Evolutionary conservation across 2,113 vertebrate genomes (phyloP).

Genomic region (Brevimyrus niger): DNA sequence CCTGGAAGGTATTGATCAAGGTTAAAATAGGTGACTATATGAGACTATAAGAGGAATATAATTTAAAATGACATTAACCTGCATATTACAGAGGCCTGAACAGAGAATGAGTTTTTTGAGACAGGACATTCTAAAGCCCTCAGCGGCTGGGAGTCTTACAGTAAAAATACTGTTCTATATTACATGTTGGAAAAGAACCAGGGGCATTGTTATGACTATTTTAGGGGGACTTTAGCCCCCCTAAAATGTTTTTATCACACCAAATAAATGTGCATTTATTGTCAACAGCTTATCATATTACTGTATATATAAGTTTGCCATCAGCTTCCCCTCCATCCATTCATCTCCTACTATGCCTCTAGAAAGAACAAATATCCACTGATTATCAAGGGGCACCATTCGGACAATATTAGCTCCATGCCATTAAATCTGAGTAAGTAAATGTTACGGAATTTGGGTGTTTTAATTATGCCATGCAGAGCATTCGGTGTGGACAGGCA

Average conservation of each 20-base stretch:
- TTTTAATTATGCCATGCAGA: neutral
- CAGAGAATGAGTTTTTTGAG: neutral
- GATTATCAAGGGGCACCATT: neutral
- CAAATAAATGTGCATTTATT: too few species aligned
- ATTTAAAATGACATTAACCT: neutral
- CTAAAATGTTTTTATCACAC: too few species aligned
- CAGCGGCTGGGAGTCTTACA: neutral
- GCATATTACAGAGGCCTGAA: neutral
- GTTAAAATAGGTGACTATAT: neutral
- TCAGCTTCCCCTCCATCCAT: too few species aligned
- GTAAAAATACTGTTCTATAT: neutral
- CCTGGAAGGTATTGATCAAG: conserved; percentile 3
- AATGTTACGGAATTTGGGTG: neutral
- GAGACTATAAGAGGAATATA: neutral
- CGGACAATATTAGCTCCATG: neutral
- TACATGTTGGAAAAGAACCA: neutral
- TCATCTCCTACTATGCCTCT: too few species aligned
- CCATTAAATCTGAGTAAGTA: neutral
- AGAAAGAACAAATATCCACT: neutral
- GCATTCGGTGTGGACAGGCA: neutral
- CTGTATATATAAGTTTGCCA: too few species aligned
- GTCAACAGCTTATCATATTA: too few species aligned
- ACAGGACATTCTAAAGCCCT: neutral
- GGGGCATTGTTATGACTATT: too few species aligned
- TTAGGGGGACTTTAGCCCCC: too few species aligned